A percentile compares a stretch with the other conserved stretches of the same genome.
Evolutionary conservation across 2,888 invertebrate species (phyloP).

Genomic region (Rotaria magnacalcarata): DNA sequence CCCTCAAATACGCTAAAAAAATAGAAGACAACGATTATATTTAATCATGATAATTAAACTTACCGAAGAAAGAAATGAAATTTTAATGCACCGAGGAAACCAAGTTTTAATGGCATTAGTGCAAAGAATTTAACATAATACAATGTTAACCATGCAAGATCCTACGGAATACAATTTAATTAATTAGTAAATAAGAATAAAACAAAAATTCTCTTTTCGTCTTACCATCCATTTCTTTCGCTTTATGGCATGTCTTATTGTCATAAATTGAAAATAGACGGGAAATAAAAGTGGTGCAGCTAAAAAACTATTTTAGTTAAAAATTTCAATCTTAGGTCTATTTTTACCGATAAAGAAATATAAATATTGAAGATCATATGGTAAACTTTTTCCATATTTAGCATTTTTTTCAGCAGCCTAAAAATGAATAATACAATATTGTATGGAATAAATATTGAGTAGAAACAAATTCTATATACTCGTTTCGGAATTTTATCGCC

Average conservation of each 20-base stretch:
- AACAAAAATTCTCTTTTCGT: neutral
- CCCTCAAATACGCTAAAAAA: neutral
- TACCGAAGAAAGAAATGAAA: neutral
- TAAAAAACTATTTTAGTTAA: neutral
- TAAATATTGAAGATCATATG: conserved; percentile 42
- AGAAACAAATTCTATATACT: conserved; percentile 44
- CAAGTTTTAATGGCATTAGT: conserved; percentile 1
- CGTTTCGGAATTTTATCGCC: conserved; percentile 55
- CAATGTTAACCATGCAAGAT: neutral
- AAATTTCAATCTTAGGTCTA: no score
- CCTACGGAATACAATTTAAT: neutral
- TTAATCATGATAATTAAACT: neutral
- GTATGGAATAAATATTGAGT: neutral
- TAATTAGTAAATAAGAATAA: neutral
- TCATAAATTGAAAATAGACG: conserved; percentile 56
- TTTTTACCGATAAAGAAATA: conserved; percentile 39
- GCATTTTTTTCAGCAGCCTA: conserved; percentile 35
- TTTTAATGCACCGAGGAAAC: neutral
- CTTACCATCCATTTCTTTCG: conserved; percentile 52
- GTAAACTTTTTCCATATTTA: conserved; percentile 36
- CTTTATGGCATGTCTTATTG: conserved; percentile 53
- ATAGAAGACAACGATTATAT: neutral
- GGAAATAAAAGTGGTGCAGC: conserved; percentile 44
- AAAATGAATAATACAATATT: neutral
- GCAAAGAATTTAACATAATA: neutral